Evolutionary conservation across 2,888 invertebrate genomes (phyloP).

Genomic region (Drosophila siamana): DNA sequence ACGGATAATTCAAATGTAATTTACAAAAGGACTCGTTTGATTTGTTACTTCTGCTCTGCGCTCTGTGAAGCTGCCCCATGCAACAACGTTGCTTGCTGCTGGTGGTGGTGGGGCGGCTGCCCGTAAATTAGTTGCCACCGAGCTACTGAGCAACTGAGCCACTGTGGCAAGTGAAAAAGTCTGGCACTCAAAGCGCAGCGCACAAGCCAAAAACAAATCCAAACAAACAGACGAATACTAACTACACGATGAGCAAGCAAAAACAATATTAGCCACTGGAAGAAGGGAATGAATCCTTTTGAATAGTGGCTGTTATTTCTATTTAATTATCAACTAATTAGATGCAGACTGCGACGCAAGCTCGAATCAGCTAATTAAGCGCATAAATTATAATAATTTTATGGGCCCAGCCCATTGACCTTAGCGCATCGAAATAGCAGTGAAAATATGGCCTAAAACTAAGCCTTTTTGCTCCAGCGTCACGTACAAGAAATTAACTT

Average conservation of each 20-base stretch:
- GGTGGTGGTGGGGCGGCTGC: background rate
- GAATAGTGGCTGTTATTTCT: slow-evolving; percentile 21
- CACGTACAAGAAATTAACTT: slow-evolving; percentile 69
- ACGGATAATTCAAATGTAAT: slow-evolving; percentile 80
- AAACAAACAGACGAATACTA: background rate
- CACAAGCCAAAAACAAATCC: slow-evolving; percentile 10
- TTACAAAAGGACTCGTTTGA: slow-evolving; percentile 81
- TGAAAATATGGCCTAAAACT: background rate
- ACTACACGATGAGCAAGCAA: background rate
- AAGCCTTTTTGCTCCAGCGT: slow-evolving; percentile 13
- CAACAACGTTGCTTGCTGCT: no score
- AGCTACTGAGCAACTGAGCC: slow-evolving; percentile 24
- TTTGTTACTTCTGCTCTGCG: slow-evolving; percentile 64
- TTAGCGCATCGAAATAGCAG: background rate
- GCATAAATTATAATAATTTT: slow-evolving; percentile 51
- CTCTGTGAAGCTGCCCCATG: slow-evolving; percentile 13
- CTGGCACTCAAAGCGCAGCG: slow-evolving; percentile 36
- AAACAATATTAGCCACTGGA: slow-evolving; percentile 1
- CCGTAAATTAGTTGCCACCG: slow-evolving; percentile 63
- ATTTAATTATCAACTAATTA: slow-evolving; percentile 66
- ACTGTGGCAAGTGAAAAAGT: slow-evolving; percentile 39
- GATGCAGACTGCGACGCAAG: slow-evolving; percentile 37
- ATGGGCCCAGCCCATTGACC: background rate
- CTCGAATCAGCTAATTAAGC: slow-evolving; percentile 60
- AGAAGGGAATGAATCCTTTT: background rate